Percentiles rank a stretch among this genome's conserved stretches.
These are phyloP conservation scores for human DNA, from an alignment of 2,113 vertebrate genomes.

Conservation along the genomic window DNA sequence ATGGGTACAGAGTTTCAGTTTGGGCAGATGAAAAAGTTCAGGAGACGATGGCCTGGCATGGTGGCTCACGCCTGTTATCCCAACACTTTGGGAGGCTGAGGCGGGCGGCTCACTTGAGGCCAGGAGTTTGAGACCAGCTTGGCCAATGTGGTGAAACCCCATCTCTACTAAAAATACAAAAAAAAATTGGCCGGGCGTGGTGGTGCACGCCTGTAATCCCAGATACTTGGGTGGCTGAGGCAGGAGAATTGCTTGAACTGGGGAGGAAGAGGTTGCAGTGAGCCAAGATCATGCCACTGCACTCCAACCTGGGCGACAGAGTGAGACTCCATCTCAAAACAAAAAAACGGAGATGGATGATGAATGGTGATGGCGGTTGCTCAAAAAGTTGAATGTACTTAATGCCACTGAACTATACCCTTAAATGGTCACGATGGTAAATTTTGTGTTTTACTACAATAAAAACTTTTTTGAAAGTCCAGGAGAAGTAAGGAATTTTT, in stretches of 20 bases:
- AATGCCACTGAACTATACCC: too few species aligned
- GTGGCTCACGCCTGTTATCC: neutral
- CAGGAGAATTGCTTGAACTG: neutral
- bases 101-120: neutral
- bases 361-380: neutral
- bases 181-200: neutral
- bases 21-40: neutral
- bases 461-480: neutral
- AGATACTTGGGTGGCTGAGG: neutral
- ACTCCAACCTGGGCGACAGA: neutral
- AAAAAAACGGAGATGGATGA: neutral
- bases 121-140: neutral
- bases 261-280: neutral
- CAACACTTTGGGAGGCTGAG: neutral
- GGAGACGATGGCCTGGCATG: neutral
- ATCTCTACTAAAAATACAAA: neutral
- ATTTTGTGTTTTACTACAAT: neutral
- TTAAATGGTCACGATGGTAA: neutral
- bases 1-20: neutral
- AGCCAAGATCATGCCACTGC: neutral
- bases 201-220: neutral
- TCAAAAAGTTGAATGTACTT: too few species aligned
- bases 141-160: neutral
- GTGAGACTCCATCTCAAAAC: neutral
- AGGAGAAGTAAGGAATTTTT: neutral